These are phyloP conservation scores for Chloroceryle amazona DNA, from an alignment of 2,797 vertebrate genomes.

Conservation along the genomic window DNA sequence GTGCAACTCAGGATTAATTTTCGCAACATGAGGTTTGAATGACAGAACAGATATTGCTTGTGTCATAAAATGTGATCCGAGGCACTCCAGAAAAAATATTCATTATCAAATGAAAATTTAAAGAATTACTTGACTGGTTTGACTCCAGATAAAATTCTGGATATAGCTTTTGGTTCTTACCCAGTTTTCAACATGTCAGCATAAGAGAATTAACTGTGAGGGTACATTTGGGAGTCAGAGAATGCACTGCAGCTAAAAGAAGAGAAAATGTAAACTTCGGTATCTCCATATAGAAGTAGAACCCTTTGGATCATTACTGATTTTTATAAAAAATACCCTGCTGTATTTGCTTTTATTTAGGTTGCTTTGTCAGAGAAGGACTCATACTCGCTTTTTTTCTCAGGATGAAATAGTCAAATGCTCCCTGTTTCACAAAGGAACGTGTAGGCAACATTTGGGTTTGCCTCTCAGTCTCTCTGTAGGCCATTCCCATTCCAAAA, in stretches of 20 bases:
- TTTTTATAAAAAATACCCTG: background rate
- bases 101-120: background rate
- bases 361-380: background rate
- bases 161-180: background rate
- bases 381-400: background rate
- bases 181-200: background rate
- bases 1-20: background rate
- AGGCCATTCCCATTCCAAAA: background rate
- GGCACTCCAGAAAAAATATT: fast-evolving
- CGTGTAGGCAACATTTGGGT: background rate
- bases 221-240: background rate
- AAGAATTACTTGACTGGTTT: background rate
- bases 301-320: background rate
- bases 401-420: background rate
- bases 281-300: background rate
- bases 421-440: background rate
- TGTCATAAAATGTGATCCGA: background rate
- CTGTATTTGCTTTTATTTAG: background rate
- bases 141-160: background rate
- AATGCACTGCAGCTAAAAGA: background rate
- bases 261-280: background rate
- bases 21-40: background rate
- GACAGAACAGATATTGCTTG: background rate
- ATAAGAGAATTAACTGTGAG: background rate
- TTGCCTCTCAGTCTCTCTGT: background rate